These are phyloP conservation scores for Bedellia somnulentella DNA, from an alignment of 2,888 invertebrate species.

Conservation along the genomic window DNA sequence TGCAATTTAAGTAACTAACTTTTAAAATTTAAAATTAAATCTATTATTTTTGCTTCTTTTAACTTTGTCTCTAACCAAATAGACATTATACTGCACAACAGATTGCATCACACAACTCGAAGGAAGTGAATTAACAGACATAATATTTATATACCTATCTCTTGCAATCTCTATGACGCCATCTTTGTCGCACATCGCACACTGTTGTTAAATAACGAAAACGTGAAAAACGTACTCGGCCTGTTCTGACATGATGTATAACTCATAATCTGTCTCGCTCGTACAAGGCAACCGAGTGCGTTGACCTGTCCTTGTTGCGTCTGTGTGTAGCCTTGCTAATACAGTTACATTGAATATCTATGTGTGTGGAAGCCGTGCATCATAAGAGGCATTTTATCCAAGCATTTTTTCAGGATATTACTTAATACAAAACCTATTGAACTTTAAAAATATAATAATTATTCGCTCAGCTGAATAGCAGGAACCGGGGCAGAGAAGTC, in stretches of 20 bases:
- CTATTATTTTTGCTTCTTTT: too few relatives aligned
- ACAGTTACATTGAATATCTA: conserved; percentile 34
- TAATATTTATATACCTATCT: conserved; percentile 54
- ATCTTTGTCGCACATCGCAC: conserved; percentile 37
- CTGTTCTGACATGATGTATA: conserved; percentile 19
- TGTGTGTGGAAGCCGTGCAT: conserved; percentile 40
- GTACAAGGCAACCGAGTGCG: conserved; percentile 57
- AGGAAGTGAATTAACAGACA: conserved; percentile 60
- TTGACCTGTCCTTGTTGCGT: conserved; percentile 58
- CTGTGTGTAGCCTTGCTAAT: conserved; percentile 60
- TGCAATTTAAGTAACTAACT: too few relatives aligned
- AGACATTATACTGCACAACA: conserved; percentile 41
- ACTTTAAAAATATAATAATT: too few relatives aligned
- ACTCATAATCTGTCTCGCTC: conserved; percentile 28
- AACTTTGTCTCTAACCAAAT: conserved; percentile 51
- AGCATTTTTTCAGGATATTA: conserved; percentile 13
- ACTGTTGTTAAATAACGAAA: conserved; percentile 26
- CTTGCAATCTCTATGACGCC: conserved; percentile 28
- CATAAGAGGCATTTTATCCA: conserved; percentile 42
- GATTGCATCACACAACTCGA: conserved; percentile 55
- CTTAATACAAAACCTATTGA: too few relatives aligned
- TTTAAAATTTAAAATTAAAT: too few relatives aligned
- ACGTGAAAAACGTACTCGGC: conserved; percentile 17
- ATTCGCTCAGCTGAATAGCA: too few relatives aligned
- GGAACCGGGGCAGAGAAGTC: too few relatives aligned